Conservation (phyloP, 2,113 vertebrate genomes). For the Alouatta palliata region DNA sequence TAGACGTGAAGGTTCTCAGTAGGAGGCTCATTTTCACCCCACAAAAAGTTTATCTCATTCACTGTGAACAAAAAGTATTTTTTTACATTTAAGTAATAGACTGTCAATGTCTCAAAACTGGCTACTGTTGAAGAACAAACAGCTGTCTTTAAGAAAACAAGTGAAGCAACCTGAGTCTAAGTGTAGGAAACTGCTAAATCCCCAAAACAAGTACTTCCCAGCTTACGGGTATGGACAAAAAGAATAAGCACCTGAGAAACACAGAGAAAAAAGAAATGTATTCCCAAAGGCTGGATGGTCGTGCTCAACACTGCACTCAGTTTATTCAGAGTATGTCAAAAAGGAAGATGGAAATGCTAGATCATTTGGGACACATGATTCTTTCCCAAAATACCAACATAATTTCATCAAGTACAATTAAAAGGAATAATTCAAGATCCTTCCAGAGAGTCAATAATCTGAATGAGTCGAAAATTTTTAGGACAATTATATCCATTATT, state of each 20-base stretch:
- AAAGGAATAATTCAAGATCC: not conserved
- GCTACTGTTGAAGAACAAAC: not conserved
- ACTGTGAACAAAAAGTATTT: not conserved
- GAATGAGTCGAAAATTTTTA: not conserved
- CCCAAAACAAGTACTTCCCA: not conserved
- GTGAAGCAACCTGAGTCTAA: not conserved
- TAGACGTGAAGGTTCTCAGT: not conserved
- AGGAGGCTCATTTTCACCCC: not conserved
- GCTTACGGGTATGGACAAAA: not conserved
- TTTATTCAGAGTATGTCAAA: not conserved
- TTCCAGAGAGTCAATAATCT: not conserved
- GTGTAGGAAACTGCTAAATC: not conserved
- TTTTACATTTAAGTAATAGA: slow-evolving; percentile 16
- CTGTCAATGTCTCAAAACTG: slow-evolving; percentile 20
- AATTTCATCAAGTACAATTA: not conserved
- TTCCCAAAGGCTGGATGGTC: not conserved
- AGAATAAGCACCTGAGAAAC: not conserved
- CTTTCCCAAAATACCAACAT: not conserved
- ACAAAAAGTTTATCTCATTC: not conserved
- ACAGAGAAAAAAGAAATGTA: not conserved
- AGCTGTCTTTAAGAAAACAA: slow-evolving; percentile 10
- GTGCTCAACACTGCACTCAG: not conserved
- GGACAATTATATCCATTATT: not conserved
- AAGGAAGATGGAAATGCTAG: not conserved
- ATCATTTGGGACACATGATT: not conserved